Evolutionary conservation across 2,113 vertebrate species (phyloP), one percentile per base, ranked within the genome.

Genomic region (Osmerus eperlanus): DNA sequence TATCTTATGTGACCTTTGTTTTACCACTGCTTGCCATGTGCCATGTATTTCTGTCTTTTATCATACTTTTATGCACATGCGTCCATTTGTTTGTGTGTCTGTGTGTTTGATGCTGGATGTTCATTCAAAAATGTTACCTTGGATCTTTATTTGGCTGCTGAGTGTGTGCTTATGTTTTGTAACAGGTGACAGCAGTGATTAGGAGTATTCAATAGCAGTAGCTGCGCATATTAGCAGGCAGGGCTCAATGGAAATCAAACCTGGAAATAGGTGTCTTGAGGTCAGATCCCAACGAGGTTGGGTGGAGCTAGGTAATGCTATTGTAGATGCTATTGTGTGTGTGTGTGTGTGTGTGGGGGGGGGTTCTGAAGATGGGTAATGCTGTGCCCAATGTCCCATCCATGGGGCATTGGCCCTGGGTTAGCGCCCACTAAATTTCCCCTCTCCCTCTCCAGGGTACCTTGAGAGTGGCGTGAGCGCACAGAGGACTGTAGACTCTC

Each of bases 171-270:
- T 55, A 61, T 75, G 71, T 18, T 47, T 54, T 54, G 25, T 28
- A 28, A 28, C 25, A 62, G 69, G 65, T 84, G 79, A 74, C 78
- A 66, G 79, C 78, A 83, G 82, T 73, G 84, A 86, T 86, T 82
- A 88, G 84, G 74, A 65, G 15, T 79, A 70, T 36, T 36, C 32
- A 63, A 73, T 67, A 59, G 70, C 21, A 52, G 71, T 76, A 47
- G 73, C 76, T 62, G 66, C 19, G 2, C 16, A 68, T 73, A 91
- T 91, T 86, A 84, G 32, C 32, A 36, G 32, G 32, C 32, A 36
- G 7, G 41, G 41, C 91, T 90, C 91, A 82, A 90, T 91, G 90
- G 91, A 92, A 92, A 92, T 92, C 88, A 92, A 84, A 84, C 86
- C 83, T 81, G 85, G 88, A 92, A 90, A 90, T 90, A 85, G 89